Evolutionary conservation across 2,113 vertebrate species (phyloP), one percentile per base, ranked within the genome.

Genomic region (Sylvilagus bachmani): DNA sequence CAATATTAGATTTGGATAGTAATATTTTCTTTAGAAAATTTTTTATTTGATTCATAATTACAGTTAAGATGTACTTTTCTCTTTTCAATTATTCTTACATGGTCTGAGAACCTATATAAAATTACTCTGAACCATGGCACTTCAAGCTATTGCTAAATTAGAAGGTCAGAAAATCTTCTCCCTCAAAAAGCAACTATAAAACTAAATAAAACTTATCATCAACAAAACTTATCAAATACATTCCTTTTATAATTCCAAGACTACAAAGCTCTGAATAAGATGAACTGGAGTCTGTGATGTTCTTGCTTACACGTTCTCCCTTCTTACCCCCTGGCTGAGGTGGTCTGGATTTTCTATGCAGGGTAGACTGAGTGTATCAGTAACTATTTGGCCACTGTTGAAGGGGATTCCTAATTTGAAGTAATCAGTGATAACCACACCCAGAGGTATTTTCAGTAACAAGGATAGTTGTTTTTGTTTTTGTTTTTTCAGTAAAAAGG

Each of bases 21-120:
- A 90, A 69, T 38, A 75, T 66, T 90, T 77, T 38, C 36, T 67
- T 83, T 89, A 92, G 58, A 88, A 87, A 87, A 53, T 49, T 80
- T 66, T 10, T 49, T 79, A 70, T 53, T 97, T 29, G 58, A 33
- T 77, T 86, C 3, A 9, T n/a, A 87, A 82, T 12, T 55, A 67
- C 89, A 90, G 25, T 29, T 12, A 91, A 9, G 51, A 25, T 77
- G 19, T 64, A 75, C 6, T 38, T 84, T 86, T 66, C 22, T 89
- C 14, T 73, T 86, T 62, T 49, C 75, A 90, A 87, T 75, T 85
- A 55, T 75, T 71, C 6, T 81, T 86, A 44, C 78, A 1, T 89
- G 49, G 24, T 53, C 81, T 90, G 70, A 16, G 58, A 88, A 89
- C 93, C 61, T n/a, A n/a, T 44, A 44, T 44, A 44, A 44, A 44